Conservation (phyloP, 2,113 vertebrate species). For the Mustela nigripes region DNA sequence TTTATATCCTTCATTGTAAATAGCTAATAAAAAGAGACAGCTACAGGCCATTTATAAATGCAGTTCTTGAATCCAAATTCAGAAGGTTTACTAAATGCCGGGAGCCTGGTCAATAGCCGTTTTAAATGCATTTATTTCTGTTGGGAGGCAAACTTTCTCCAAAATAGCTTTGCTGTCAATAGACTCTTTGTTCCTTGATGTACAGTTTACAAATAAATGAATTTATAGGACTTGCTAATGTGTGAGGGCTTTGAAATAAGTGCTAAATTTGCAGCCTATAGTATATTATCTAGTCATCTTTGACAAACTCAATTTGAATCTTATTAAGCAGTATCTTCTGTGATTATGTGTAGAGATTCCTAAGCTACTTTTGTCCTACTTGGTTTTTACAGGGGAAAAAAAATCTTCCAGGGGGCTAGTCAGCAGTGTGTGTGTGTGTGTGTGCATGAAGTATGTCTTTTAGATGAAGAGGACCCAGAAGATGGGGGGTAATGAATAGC, state of each 20-base stretch:
- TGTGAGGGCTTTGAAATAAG: constrained; percentile 60
- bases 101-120: constrained; percentile 65
- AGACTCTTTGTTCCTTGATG: constrained; percentile 59
- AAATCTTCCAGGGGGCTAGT: not conserved
- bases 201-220: constrained; percentile 54
- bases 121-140: constrained; percentile 76
- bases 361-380: not conserved
- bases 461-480: constrained; percentile 30
- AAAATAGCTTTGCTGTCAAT: constrained; percentile 61
- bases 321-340: constrained; percentile 61
- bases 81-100: constrained; percentile 41
- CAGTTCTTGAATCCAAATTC: constrained; percentile 55
- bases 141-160: constrained; percentile 58
- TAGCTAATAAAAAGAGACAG: constrained; percentile 66
- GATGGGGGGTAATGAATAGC: constrained; percentile 30
- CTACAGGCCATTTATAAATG: constrained; percentile 57
- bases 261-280: constrained; percentile 47
- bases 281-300: constrained; percentile 51
- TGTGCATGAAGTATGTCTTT: not conserved
- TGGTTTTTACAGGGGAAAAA: constrained; percentile 29
- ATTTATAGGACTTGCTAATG: constrained; percentile 62
- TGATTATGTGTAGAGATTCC: constrained; percentile 29
- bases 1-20: constrained; percentile 59
- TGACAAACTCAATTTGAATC: constrained; percentile 73
- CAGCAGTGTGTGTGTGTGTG: not conserved